Base-by-base conservation (phyloP, 2,797 vertebrate genomes). In the Dendrocincla fuliginosa region DNA sequence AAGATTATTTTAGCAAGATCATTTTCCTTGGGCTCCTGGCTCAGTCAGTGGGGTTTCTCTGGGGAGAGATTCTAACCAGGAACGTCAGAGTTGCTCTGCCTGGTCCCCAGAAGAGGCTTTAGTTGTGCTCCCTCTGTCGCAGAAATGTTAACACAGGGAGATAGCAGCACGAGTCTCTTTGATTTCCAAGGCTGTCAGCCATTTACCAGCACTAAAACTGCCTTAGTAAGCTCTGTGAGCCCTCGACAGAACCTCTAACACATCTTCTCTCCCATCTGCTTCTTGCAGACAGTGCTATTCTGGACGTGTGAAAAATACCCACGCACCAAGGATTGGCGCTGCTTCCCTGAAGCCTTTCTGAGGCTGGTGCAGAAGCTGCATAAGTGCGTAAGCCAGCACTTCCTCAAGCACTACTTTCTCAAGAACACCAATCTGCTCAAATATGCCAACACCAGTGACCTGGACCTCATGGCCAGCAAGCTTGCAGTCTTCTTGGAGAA, bases 221-320 rank as follows among this genome's bases (percentile, higher is more conserved):
- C 85, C 70, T 95, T 82, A 53, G 87, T 93, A 84, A 94, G 91
- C 91, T 93, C 69, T 84, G 70, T 84, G 80, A 96, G 77, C 89
- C 96, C 95, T 90, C 46, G 5, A 53, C 96, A 96, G 95, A 91
- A 82, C 90, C 74, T 94, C 41, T 96, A 76, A 91, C 87, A 49
- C 33, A 27, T 84, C 60, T 84, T 56, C 57, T 82, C 52, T 93
- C 9, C 89, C 56, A 92, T 95, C 92, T 92, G 88, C 79, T 92
- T 68, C 85, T 90, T 91, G 14, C 96, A 99, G 98, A 98, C 96
- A 3, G 97, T 99, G 88, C 97, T 99, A 79, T 98, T 99, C 89
- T 99, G 98, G 98, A 98, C 98, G 19, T 99, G 98, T 57, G 98
- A 99, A 97, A 98, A 98, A 91, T 98, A 98, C 82, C 98, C 98